Base-by-base conservation (phyloP, 1,140 invertebrate species). In the Coptotermes formosanus region DNA sequence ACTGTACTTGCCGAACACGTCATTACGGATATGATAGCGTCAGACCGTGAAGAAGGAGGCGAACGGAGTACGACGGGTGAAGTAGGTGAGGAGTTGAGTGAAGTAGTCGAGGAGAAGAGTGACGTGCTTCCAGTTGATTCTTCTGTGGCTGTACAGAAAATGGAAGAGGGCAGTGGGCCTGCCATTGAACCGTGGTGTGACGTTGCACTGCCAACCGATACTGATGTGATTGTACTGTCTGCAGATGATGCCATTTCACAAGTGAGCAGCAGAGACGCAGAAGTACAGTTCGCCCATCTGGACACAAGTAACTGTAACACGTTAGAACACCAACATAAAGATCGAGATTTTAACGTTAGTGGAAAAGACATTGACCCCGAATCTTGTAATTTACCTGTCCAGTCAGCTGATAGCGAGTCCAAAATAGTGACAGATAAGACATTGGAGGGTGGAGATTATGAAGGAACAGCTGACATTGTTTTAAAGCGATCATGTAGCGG, bases 1-100 rank as follows among this genome's bases (percentile, higher is more conserved):
- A 91, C 91, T 3, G 92, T 93, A 86, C 89, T 90, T 85, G n/a
- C n/a, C n/a, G 91, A 92, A 16, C 14, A 55, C 85, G 91, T 90
- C 87, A 90, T 91, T 82, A 91, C 91, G 38, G 89, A 90, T 7
- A 87, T 92, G 14, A 91, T 91, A 88, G 91, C 90, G 86, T 88
- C 91, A 30, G 90, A 91, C 85, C 90, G 89, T 87, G 91, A 91
- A 85, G 86, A 59, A 9, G 87, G 88, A 45, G 48, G 30, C 45
- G n/a, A 1, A 86, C 48, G 64, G 84, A 38, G 52, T 84, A n/a
- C 23, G 21, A 30, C 84, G 82, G 52, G 12, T 30, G 52, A 44
- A 11, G 64, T 30, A 30, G n/a, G 30, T 25, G 25, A 75, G 25
- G 25, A 30, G 52, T 11, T 19, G 25, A 14, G 64, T 38, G 38